Conservation (phyloP, 2,888 invertebrate species). For the Arctia plantaginis region DNA sequence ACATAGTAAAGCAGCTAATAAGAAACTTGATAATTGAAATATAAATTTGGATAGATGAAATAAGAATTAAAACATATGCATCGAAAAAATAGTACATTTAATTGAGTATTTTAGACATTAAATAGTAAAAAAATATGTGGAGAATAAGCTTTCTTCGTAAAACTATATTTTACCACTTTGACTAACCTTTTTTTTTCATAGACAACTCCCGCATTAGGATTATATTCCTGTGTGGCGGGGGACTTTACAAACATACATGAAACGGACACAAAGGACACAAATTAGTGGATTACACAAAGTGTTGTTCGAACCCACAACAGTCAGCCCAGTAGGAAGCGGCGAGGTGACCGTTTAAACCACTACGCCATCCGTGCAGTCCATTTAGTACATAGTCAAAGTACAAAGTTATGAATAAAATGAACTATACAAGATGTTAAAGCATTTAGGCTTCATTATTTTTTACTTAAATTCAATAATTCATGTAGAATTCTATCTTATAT, state of each 20-base stretch:
- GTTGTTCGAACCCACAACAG: no score
- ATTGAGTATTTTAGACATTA: not conserved
- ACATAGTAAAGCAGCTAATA: not conserved
- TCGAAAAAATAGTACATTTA: not conserved
- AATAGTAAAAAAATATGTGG: not conserved
- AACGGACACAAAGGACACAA: no score
- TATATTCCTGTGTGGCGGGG: no score
- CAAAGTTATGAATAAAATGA: not conserved
- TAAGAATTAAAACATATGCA: not conserved
- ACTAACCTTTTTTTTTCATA: no score
- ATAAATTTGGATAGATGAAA: not conserved
- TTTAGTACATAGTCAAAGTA: not conserved
- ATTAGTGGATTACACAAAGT: no score
- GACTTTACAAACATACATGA: no score
- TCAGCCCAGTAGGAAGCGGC: no score
- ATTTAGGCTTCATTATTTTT: constrained; percentile 3
- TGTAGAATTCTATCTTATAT: constrained; percentile 29
- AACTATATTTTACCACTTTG: not conserved
- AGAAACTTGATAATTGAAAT: not conserved
- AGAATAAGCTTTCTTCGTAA: not conserved
- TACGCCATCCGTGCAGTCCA: no score
- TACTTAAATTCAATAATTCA: constrained; percentile 8
- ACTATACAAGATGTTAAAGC: not conserved
- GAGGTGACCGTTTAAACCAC: no score
- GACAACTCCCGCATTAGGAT: no score